Percentiles rank a stretch among this genome's conserved stretches.
phyloP scores from a whole-genome alignment of 2,113 vertebrate species.

The Hippoglossus stenolepis region DNA sequence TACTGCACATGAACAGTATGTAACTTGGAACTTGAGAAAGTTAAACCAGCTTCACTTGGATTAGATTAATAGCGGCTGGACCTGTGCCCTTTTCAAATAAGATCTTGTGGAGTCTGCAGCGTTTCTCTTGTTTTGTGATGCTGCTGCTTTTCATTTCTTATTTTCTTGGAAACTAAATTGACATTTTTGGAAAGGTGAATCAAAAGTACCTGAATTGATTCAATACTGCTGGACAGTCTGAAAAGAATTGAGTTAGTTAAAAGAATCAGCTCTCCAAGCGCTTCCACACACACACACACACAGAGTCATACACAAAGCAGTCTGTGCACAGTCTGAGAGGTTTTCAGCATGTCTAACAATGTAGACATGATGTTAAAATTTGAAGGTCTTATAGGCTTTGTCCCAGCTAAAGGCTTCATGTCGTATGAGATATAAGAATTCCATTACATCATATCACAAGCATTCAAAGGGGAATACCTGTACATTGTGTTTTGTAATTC shows the following conservation, averaged over 20 bases:
- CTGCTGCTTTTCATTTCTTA: slow-evolving; percentile 4
- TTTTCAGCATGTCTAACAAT: background rate
- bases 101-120: background rate
- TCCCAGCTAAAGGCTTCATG: background rate
- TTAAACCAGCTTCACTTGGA: background rate
- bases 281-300: background rate
- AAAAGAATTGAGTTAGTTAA: slow-evolving; percentile 15
- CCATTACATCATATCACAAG: background rate
- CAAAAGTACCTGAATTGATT: slow-evolving; percentile 17
- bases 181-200: slow-evolving; percentile 35
- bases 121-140: slow-evolving; percentile 14
- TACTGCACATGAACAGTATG: background rate
- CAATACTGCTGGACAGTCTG: slow-evolving; percentile 2
- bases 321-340: background rate
- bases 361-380: background rate
- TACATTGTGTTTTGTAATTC: no score
- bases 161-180: slow-evolving; percentile 6
- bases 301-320: background rate
- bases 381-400: background rate
- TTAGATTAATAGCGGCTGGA: slow-evolving; percentile 1
- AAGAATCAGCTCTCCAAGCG: slow-evolving; percentile 3
- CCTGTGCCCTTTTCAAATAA: slow-evolving; percentile 24
- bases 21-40: background rate
- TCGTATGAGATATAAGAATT: background rate
- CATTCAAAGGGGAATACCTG: no score